phyloP scores from a whole-genome alignment of 1,140 invertebrate genomes.

The Pogonus chalceus region DNA sequence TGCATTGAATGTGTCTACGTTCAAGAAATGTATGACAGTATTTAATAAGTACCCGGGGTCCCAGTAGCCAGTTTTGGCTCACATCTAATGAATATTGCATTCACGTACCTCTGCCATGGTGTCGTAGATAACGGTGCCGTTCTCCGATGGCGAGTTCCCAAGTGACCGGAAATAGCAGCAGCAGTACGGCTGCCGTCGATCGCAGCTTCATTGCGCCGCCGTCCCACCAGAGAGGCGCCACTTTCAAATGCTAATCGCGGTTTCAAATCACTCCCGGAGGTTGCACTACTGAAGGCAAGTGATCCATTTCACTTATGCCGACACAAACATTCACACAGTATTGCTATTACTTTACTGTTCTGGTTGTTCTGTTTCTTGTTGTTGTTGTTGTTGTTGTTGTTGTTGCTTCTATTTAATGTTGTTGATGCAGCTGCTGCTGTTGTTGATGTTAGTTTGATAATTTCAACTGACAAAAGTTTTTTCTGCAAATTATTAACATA shows the following conservation, averaged over 20 bases:
- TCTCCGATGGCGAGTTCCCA: not conserved
- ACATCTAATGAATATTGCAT: slow-evolving; percentile 1
- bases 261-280: not conserved
- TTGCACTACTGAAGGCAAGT: not conserved
- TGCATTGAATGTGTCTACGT: no score
- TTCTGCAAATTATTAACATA: no score
- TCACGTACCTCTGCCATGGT: slow-evolving; percentile 4
- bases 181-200: not conserved
- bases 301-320: not conserved
- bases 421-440: no score
- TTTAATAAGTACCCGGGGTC: no score
- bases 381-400: no score
- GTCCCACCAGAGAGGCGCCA: not conserved
- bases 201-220: not conserved
- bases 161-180: slow-evolving; percentile 2
- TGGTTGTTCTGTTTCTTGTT: no score
- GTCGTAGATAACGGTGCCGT: not conserved
- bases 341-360: no score
- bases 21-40: no score
- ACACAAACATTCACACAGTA: not conserved
- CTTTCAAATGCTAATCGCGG: not conserved
- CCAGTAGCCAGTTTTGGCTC: not conserved
- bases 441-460: no score
- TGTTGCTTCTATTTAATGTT: no score
- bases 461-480: no score